Base-by-base conservation (phyloP, 1,140 invertebrate genomes). In the Heliconius himera region DNA sequence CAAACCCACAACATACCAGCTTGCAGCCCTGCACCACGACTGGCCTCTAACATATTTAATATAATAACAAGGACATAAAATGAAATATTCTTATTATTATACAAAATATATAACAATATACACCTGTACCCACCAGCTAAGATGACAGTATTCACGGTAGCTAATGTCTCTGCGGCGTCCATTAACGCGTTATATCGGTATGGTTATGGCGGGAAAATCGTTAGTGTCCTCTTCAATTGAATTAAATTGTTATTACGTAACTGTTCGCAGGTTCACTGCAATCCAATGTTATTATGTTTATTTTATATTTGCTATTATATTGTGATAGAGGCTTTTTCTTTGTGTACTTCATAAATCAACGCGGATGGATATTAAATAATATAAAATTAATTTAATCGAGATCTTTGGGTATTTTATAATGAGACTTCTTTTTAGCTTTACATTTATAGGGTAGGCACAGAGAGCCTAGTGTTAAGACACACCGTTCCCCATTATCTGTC, bases 221-320 rank as follows among this genome's bases (percentile, higher is more conserved):
- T 76, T 80, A 73, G 74, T 73, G 70, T 76, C 70, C 79, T 66
- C 79, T 80, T 76, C 38, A 76, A 73, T 73, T 80, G 79, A 80
- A 80, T 80, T 80, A 76, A 80, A 73, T 76, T 80, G 70, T 72
- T 72, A 41, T 72, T 38, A 72, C 36, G 18, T 72, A 72, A 72
- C 33, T 72, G 70, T 72, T 38, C 36, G 22, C 29, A 72, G 36
- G 70, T 72, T 11, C 36, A 72, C 70, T 72, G 70, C 29, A 22
- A 16, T 72, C n/a, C 18, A 41, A 20, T 38, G 70, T 72, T 72
- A 70, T 33, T 70, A n/a, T 72, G 60, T 29, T 66, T n/a, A 26
- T 66, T 26, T 83, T 85, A 85, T 81, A 82, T 76, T n/a, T 84
- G 74, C 78, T 77, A 80, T 77, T 71, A 81, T 77, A 73, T 71